These are phyloP conservation scores for Marmota monax DNA, from an alignment of 2,113 vertebrate species.

Conservation along the genomic window DNA sequence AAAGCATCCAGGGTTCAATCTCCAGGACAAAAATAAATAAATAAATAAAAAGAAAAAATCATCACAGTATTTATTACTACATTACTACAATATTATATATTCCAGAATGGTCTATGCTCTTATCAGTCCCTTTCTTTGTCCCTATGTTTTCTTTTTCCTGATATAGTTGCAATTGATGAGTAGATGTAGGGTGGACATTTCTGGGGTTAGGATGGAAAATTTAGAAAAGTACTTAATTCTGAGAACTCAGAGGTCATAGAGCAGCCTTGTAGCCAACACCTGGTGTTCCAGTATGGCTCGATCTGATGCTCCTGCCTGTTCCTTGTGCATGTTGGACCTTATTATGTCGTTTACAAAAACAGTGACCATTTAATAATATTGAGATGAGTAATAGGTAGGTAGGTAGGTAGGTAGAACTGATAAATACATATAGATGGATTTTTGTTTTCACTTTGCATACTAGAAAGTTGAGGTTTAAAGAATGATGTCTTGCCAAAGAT, in stretches of 20 bases:
- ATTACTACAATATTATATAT: neutral
- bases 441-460: neutral
- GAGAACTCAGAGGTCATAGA: neutral
- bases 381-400: neutral
- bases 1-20: too few relatives aligned
- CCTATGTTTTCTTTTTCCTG: neutral
- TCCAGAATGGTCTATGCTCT: neutral
- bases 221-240: neutral
- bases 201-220: neutral
- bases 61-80: neutral
- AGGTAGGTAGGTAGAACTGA: neutral
- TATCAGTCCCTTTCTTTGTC: neutral
- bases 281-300: neutral
- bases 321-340: neutral
- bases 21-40: too few relatives aligned
- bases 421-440: neutral
- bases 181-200: neutral
- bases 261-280: neutral
- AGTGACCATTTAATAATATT: neutral
- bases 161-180: neutral
- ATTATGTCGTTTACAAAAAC: conserved; percentile 14
- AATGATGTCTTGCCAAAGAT: neutral
- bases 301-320: neutral
- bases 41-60: too few relatives aligned
- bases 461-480: conserved; percentile 21